phyloP scores from a whole-genome alignment of 2,797 vertebrate genomes.

The Acestrorhynchus altus region DNA sequence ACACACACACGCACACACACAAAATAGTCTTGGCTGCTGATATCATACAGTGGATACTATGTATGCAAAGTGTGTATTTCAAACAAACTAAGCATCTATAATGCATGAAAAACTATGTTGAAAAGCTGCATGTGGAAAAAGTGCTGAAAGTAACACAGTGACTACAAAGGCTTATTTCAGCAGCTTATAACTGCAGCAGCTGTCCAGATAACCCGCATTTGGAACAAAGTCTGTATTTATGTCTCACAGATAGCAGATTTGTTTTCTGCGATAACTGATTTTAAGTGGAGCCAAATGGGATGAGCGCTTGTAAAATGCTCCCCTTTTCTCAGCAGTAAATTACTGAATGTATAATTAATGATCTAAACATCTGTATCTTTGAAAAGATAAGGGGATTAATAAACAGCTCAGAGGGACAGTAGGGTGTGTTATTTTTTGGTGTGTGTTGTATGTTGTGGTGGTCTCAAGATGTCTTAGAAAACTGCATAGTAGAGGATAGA shows the following conservation, averaged over 20 bases:
- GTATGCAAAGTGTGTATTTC: too few relatives aligned
- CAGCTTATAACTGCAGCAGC: neutral
- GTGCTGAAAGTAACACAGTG: neutral
- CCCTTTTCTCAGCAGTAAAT: neutral
- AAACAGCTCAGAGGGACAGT: neutral
- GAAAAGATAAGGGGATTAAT: neutral
- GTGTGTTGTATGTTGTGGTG: neutral
- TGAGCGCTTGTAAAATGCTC: neutral
- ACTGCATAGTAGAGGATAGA: neutral
- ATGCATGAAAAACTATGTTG: neutral
- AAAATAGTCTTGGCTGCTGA: too few relatives aligned
- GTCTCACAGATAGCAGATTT: neutral
- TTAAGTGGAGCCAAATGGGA: neutral
- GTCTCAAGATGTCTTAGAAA: neutral
- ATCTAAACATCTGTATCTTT: neutral
- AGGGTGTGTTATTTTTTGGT: slow-evolving; percentile 1
- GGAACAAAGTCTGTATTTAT: neutral
- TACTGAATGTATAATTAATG: neutral
- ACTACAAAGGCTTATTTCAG: neutral
- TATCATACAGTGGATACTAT: too few relatives aligned
- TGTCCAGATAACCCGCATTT: neutral
- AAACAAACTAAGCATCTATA: too few relatives aligned
- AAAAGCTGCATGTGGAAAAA: neutral
- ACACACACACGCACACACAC: too few relatives aligned
- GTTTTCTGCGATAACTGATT: neutral